Base-by-base conservation (phyloP, 2,888 invertebrate species). In the Autographa pulchrina region DNA sequence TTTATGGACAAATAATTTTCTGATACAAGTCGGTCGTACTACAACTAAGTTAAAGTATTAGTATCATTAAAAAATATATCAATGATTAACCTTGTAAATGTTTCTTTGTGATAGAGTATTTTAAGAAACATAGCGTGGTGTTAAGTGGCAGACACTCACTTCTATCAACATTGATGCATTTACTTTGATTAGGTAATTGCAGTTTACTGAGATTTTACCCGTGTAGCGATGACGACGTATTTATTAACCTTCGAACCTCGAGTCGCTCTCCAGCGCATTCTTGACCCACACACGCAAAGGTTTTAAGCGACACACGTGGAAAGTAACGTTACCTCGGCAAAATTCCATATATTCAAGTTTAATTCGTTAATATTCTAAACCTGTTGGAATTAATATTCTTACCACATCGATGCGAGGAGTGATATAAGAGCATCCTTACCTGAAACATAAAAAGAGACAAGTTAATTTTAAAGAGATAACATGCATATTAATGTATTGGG, bases 181-280 rank as follows among this genome's bases (percentile, higher is more conserved):
- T 35, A 54, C 59, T 25, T 63, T 25, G 54, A 70, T 72, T 63
- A 66, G 65, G 70, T 75, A 63, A 69, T 60, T 76, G 83, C 78
- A 78, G 77, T 82, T 77, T 78, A 72, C 77, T 70, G 77, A 82
- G 82, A 83, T 82, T 83, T 74, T 69, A 83, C 82, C 73, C 75
- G 77, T 63, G 52, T 59, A 18, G 54, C 75, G 82, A 77, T 72
- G 78, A 70, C 64, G 68, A 25, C 25, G 54, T 25, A 25, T 25
- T 56, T 68, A 62, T 79, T 84, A 86, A 87, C 86, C 86, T 73
- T 62, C 54, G 60, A 75, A 89, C 87, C 87, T 86, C 81, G 79
- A 83, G 75, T 77, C 79, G 75, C 77, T 48, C 78, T 80, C 82
- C 89, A 82, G 84, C 84, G 85, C 89, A 91, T 91, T 91, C 90